Evolutionary conservation across 2,113 vertebrate species (phyloP).

Genomic region (Apistogramma diplotaenia): DNA sequence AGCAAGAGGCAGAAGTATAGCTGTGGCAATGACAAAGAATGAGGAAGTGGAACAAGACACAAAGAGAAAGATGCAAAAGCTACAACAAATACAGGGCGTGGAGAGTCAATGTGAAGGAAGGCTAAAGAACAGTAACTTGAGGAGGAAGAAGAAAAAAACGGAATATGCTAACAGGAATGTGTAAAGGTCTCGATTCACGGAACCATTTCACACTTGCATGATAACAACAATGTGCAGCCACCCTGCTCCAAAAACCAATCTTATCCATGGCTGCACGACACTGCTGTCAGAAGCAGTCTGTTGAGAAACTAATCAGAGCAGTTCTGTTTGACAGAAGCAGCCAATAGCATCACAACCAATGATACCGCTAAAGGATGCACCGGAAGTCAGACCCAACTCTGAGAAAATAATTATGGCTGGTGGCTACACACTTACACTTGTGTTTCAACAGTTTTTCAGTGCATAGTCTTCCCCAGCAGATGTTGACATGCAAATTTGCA

Average conservation of each 20-base stretch:
- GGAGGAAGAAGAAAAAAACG: background rate
- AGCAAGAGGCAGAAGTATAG: background rate
- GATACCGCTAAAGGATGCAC: background rate
- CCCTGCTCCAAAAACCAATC: background rate
- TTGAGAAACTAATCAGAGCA: conserved; percentile 8
- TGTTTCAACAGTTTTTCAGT: too few relatives aligned
- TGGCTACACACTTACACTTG: background rate
- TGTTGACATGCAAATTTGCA: background rate
- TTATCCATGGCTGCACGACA: background rate
- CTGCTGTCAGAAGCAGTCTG: background rate
- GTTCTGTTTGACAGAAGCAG: conserved; percentile 2
- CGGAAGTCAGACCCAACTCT: background rate
- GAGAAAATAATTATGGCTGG: background rate
- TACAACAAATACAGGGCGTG: background rate
- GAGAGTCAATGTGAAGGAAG: background rate
- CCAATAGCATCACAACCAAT: background rate
- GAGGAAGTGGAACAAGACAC: background rate
- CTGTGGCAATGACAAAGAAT: background rate
- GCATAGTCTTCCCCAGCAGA: background rate
- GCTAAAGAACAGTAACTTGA: background rate
- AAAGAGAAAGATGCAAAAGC: background rate
- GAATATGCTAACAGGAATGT: conserved; percentile 8
- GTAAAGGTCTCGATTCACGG: conserved; percentile 37
- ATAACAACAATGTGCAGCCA: conserved; percentile 6
- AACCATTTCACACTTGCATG: background rate